These are phyloP conservation scores for Meda fulgida DNA, from an alignment of 2,797 vertebrate species.

Conservation along the genomic window DNA sequence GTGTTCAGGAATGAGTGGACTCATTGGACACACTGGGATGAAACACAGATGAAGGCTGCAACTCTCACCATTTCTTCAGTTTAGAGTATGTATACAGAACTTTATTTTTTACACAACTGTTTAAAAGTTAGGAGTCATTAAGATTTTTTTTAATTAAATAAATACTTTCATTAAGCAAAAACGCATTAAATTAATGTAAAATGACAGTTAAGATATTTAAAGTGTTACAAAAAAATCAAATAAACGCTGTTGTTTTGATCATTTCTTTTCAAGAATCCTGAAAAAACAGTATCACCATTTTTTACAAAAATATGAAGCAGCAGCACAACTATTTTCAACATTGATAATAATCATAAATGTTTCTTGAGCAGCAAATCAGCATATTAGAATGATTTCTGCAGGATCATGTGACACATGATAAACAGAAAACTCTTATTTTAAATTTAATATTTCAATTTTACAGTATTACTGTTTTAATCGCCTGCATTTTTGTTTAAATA, in stretches of 20 bases:
- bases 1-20: not conserved
- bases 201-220: not conserved
- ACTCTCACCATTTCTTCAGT: not conserved
- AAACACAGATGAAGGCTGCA: not conserved
- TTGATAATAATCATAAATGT: not conserved
- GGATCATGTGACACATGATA: not conserved
- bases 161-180: not conserved
- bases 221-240: not conserved
- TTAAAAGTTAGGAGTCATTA: too few species aligned
- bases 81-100: not conserved
- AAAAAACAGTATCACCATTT: not conserved
- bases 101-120: too few species aligned
- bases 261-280: not conserved
- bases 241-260: too few species aligned
- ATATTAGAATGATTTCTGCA: not conserved
- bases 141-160: too few species aligned
- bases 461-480: not conserved
- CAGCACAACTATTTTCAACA: not conserved
- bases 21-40: not conserved
- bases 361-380: not conserved
- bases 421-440: not conserved
- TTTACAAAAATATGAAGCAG: not conserved
- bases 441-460: not conserved
- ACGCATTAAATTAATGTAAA: not conserved
- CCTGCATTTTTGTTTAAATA: not conserved